Evolutionary conservation across 2,797 vertebrate genomes (phyloP).

Genomic region (Chrysolophus pictus): DNA sequence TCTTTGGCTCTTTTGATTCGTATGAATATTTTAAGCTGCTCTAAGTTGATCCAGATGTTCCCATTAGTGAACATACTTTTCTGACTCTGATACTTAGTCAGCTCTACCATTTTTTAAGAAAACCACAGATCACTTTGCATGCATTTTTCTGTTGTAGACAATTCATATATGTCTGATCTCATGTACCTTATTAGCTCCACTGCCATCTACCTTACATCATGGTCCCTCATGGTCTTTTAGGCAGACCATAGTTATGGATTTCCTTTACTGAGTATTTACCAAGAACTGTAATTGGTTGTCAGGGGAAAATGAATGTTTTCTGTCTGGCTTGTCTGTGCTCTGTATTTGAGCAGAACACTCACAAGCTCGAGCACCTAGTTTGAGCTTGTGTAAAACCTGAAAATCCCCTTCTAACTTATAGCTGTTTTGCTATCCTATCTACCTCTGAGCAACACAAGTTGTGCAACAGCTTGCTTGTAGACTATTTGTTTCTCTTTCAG

Average conservation of each 20-base stretch:
- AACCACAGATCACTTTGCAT: background rate
- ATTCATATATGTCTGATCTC: background rate
- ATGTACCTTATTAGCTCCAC: background rate
- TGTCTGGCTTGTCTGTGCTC: background rate
- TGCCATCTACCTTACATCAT: background rate
- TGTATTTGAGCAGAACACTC: background rate
- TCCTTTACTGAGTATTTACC: background rate
- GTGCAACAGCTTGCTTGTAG: background rate
- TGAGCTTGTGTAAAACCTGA: background rate
- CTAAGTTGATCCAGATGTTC: background rate
- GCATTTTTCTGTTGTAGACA: background rate
- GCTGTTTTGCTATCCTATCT: background rate
- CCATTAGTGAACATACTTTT: background rate
- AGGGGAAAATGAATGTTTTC: background rate
- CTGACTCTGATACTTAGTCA: background rate
- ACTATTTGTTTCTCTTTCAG: background rate
- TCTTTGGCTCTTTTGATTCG: background rate
- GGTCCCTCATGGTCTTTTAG: background rate
- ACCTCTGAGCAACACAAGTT: background rate
- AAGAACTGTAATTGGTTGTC: background rate
- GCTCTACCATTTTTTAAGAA: background rate
- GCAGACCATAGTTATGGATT: background rate
- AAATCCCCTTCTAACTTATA: background rate
- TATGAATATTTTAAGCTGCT: slow-evolving; percentile 10
- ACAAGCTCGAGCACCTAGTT: background rate